These are phyloP conservation scores for Helicoverpa assulta DNA, from an alignment of 2,888 invertebrate genomes.

Conservation along the genomic window DNA sequence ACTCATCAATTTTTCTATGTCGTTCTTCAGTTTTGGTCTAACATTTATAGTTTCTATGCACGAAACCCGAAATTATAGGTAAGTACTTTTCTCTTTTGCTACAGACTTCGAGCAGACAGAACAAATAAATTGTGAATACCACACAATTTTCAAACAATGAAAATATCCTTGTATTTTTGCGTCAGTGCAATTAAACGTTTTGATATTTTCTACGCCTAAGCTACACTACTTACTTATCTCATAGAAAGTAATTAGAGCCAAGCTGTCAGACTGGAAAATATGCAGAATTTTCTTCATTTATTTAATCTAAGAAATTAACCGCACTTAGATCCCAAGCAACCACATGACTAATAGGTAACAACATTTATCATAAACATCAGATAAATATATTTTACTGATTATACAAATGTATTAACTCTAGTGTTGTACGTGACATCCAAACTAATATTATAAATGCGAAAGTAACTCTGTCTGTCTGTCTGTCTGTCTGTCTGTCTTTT, in stretches of 20 bases:
- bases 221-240: too few relatives aligned
- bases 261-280: background rate
- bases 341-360: constrained; percentile 18
- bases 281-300: background rate
- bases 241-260: too few relatives aligned
- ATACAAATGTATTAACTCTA: constrained; percentile 39
- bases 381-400: constrained; percentile 31
- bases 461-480: too few relatives aligned
- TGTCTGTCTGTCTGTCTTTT: too few relatives aligned
- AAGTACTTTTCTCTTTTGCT: background rate
- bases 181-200: too few relatives aligned
- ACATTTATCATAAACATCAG: constrained; percentile 36
- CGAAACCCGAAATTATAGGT: background rate
- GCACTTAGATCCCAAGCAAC: background rate
- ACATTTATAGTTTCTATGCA: background rate
- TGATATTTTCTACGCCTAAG: too few relatives aligned
- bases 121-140: background rate
- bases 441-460: too few relatives aligned
- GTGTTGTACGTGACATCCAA: constrained; percentile 45
- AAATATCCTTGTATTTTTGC: background rate
- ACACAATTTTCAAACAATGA: background rate
- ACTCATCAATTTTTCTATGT: constrained; percentile 30
- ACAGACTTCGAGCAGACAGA: background rate
- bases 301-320: constrained; percentile 1
- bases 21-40: background rate